A percentile compares a stretch with the other conserved stretches of the same genome.
These are phyloP conservation scores for Sarotherodon lohbergeri DNA, from an alignment of 2,113 vertebrate genomes.

Conservation along the genomic window DNA sequence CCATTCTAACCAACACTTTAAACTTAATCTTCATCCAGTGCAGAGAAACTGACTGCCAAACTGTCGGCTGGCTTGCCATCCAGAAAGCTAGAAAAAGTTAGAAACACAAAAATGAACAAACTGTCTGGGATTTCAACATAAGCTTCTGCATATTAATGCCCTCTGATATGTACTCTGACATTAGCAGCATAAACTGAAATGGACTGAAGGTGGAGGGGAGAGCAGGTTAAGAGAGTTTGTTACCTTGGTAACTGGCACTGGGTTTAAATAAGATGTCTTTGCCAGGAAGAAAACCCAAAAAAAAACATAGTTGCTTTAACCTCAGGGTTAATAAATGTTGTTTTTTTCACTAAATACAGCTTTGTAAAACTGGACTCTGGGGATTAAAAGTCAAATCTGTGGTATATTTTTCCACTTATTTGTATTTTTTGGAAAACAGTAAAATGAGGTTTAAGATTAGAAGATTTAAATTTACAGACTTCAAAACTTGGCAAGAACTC, in stretches of 20 bases:
- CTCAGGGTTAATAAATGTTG: not conserved
- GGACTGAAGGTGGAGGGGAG: not conserved
- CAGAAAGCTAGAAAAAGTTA: not conserved
- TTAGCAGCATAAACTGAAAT: not conserved
- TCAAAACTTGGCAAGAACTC: not conserved
- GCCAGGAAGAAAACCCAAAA: not conserved
- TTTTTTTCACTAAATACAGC: not conserved
- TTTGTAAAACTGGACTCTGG: not conserved
- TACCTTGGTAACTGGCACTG: not conserved
- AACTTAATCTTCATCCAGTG: not conserved
- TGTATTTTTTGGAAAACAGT: not conserved
- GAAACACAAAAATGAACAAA: too few species aligned
- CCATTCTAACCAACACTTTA: not conserved
- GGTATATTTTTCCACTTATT: not conserved
- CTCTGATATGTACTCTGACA: not conserved
- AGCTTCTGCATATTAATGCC: not conserved
- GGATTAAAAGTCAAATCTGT: not conserved
- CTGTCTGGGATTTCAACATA: not conserved
- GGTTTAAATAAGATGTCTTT: not conserved
- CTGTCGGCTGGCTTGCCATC: not conserved
- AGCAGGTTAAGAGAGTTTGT: not conserved
- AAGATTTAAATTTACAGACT: not conserved
- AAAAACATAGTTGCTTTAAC: not conserved
- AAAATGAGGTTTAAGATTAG: not conserved
- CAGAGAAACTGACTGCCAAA: not conserved